Base-by-base conservation (phyloP, 2,888 invertebrate species). In the Pristionchus arcanus region DNA sequence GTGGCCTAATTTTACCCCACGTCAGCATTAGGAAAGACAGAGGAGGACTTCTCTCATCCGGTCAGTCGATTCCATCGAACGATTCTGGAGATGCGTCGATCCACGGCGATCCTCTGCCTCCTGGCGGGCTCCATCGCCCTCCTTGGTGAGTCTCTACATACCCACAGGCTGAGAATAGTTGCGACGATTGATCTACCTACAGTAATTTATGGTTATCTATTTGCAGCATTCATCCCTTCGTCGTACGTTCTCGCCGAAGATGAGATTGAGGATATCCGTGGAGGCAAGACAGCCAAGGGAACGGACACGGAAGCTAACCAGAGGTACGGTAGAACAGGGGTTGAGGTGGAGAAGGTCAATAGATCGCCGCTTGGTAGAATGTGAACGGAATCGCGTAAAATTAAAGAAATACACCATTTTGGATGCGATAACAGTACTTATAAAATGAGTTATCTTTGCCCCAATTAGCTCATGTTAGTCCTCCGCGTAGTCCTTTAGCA, bases 281-380 rank as follows among this genome's bases (percentile, higher is more conserved):
- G 71, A 55, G 74, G 74, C 68, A 88, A 74, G 34, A n/a, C 87
- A 28, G 31, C 53, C 37, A 87, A 97, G 92, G 97, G 97, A 95
- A 98, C 98, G 31, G 98, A 99, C 96, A 97, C 98, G 95, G 98
- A 98, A 96, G 97, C 97, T 11, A 97, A 98, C 71, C 96, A 97
- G 95, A 96, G 96, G 96, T 96, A 55, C 68, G 34, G n/a, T 81
- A 83, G 49, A 53, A 53, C 16, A 3, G n/a, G 15, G 28, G 53
- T 7, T 1, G 31, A 7, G 2, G 53, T n/a, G 28, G 28, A 83
- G 34, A 16, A n/a, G 71, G 71, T 16, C 0, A 49, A 9, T 49
- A 49, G 42, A 49, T 0, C 42, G 13, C 11, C 11, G 71, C 5
- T 71, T 71, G 71, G 71, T 15, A 28, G 71, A 71, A 28, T 71